Conservation (phyloP, 2,113 vertebrate species). For the Labeo rohita region DNA sequence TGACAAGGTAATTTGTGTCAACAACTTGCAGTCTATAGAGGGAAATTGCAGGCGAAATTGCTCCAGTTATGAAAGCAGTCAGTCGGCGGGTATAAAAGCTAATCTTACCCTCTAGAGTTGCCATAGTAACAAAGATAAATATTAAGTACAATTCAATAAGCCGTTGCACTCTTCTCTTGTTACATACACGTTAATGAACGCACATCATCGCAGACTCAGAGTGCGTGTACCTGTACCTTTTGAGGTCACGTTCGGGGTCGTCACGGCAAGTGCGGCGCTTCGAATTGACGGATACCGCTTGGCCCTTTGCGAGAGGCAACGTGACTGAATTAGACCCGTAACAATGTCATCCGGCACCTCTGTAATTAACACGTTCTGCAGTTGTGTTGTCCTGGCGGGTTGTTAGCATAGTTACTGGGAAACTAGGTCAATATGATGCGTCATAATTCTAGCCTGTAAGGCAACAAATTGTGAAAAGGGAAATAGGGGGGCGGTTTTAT, state of each 20-base stretch:
- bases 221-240: neutral
- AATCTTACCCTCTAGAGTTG: conserved; percentile 47
- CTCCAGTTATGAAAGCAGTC: conserved; percentile 45
- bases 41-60: conserved; percentile 42
- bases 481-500: conserved; percentile 23
- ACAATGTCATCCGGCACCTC: neutral
- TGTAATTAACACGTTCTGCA: conserved; percentile 19
- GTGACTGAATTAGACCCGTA: neutral
- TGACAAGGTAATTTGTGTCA: conserved; percentile 45
- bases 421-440: conserved; percentile 50
- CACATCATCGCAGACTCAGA: neutral
- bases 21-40: conserved; percentile 26
- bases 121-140: conserved; percentile 54
- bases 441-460: conserved; percentile 46
- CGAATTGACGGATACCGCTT: neutral
- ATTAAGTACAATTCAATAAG: conserved; percentile 28
- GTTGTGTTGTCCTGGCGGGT: conserved; percentile 1
- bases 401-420: conserved; percentile 30
- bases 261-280: neutral
- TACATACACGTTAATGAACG: neutral
- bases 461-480: conserved; percentile 27
- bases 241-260: neutral
- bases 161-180: neutral
- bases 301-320: conserved; percentile 15
- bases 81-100: conserved; percentile 41